Evolutionary conservation across 2,888 invertebrate genomes (phyloP).

Genomic region (Megamerina dolium): DNA sequence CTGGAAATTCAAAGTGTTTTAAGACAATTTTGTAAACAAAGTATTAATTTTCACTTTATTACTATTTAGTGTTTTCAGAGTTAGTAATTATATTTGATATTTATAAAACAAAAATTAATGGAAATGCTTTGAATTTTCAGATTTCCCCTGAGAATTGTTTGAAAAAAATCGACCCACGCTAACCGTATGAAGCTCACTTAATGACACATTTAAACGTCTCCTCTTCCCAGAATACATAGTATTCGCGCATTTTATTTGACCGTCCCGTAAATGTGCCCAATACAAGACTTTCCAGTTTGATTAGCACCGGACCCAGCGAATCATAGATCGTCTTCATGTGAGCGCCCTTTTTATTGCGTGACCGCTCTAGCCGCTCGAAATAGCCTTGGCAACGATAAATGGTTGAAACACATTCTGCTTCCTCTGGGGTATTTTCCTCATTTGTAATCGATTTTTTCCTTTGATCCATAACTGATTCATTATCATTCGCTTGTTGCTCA

Average conservation of each 20-base stretch:
- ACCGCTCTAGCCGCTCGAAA: slow-evolving; percentile 64
- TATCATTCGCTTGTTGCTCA: background rate
- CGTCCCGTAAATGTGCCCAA: slow-evolving; percentile 72
- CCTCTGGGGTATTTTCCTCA: slow-evolving; percentile 17
- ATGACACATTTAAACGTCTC: slow-evolving; percentile 66
- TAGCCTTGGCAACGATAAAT: slow-evolving; percentile 50
- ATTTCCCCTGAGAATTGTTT: background rate
- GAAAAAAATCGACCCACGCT: too few species aligned
- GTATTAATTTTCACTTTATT: too few species aligned
- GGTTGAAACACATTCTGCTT: slow-evolving; percentile 25
- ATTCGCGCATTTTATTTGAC: slow-evolving; percentile 66
- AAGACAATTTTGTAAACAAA: too few species aligned
- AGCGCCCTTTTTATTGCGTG: slow-evolving; percentile 63
- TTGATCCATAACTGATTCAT: slow-evolving; percentile 5
- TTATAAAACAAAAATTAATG: too few species aligned
- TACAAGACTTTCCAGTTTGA: slow-evolving; percentile 80
- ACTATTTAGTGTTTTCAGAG: too few species aligned
- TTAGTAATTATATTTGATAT: too few species aligned
- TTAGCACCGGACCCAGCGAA: slow-evolving; percentile 72
- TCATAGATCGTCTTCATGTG: slow-evolving; percentile 68
- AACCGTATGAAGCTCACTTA: slow-evolving; percentile 44
- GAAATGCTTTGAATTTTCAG: background rate
- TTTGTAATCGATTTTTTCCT: slow-evolving; percentile 13
- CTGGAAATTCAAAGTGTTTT: background rate
- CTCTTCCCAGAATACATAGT: slow-evolving; percentile 78